A percentile compares a stretch with the other conserved stretches of the same genome.
These are phyloP conservation scores for Myrmecobius fasciatus DNA, from an alignment of 2,113 vertebrate genomes.

Conservation along the genomic window DNA sequence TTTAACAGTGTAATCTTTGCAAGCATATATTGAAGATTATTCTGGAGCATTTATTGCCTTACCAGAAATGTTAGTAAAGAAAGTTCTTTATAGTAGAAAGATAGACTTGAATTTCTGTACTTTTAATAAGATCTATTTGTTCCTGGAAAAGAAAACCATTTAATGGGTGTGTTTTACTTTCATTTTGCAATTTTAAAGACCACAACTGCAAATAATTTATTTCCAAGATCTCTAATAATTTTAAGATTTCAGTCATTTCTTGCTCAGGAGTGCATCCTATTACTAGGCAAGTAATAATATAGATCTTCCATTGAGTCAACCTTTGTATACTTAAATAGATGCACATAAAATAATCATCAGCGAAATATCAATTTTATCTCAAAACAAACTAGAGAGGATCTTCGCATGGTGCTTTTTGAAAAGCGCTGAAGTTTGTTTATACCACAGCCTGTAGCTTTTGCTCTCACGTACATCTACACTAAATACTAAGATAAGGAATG, in stretches of 20 bases:
- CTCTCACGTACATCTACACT: slow-evolving; percentile 81
- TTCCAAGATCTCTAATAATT: slow-evolving; percentile 74
- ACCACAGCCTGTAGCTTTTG: slow-evolving; percentile 80
- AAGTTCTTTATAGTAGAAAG: slow-evolving; percentile 84
- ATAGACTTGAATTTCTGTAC: slow-evolving; percentile 83
- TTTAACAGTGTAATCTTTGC: slow-evolving; percentile 84
- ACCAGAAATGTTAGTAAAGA: slow-evolving; percentile 85
- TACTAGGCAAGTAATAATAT: slow-evolving; percentile 65
- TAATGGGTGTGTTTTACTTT: slow-evolving; percentile 80
- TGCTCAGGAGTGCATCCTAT: slow-evolving; percentile 76
- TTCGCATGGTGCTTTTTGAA: slow-evolving; percentile 84
- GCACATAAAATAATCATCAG: slow-evolving; percentile 67
- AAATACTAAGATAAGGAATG: slow-evolving; percentile 85
- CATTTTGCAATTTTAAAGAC: slow-evolving; percentile 82
- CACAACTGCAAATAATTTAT: slow-evolving; percentile 77
- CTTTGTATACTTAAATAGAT: slow-evolving; percentile 78
- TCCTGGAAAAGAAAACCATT: slow-evolving; percentile 59
- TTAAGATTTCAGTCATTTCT: slow-evolving; percentile 77
- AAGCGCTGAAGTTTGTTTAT: slow-evolving; percentile 80
- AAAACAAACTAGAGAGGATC: slow-evolving; percentile 75
- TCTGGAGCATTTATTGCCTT: slow-evolving; percentile 87
- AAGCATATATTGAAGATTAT: slow-evolving; percentile 85
- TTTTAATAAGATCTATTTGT: slow-evolving; percentile 81
- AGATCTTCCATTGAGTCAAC: slow-evolving; percentile 75
- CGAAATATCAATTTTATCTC: slow-evolving; percentile 81